Evolutionary conservation across 2,797 vertebrate species (phyloP).

Genomic region (Vultur gryphus): DNA sequence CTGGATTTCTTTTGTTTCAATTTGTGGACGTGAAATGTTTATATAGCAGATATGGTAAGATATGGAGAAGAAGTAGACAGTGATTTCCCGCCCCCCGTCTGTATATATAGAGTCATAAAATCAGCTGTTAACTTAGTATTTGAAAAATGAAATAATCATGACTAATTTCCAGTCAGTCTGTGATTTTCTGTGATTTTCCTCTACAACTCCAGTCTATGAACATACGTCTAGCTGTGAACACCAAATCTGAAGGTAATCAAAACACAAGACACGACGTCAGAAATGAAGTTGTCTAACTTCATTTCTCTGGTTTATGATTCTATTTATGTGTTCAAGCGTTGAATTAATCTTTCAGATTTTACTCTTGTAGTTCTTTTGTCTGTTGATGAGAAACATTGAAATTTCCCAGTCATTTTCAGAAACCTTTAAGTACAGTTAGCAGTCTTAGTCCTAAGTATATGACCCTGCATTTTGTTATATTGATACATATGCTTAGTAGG

Average conservation of each 20-base stretch:
- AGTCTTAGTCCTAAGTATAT: not conserved
- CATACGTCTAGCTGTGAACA: not conserved
- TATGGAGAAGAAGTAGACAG: not conserved
- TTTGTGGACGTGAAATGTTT: not conserved
- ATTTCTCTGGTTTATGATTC: not conserved
- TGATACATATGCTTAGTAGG: not conserved
- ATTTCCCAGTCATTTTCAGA: not conserved
- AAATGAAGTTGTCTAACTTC: not conserved
- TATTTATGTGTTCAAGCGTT: not conserved
- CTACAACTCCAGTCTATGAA: not conserved
- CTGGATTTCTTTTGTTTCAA: not conserved
- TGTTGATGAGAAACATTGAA: not conserved
- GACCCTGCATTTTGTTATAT: not conserved
- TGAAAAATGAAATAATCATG: not conserved
- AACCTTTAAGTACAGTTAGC: not conserved
- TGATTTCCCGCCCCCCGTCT: not conserved
- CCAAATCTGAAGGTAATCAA: not conserved
- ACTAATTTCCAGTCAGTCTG: not conserved
- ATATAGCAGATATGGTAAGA: not conserved
- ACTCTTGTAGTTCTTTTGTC: not conserved
- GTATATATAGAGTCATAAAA: not conserved
- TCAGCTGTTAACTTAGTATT: not conserved
- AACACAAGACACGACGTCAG: not conserved
- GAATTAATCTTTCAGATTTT: not conserved
- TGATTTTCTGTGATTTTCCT: not conserved